Evolutionary conservation across 2,797 vertebrate genomes (phyloP).

Genomic region (Centropyge bicolor): DNA sequence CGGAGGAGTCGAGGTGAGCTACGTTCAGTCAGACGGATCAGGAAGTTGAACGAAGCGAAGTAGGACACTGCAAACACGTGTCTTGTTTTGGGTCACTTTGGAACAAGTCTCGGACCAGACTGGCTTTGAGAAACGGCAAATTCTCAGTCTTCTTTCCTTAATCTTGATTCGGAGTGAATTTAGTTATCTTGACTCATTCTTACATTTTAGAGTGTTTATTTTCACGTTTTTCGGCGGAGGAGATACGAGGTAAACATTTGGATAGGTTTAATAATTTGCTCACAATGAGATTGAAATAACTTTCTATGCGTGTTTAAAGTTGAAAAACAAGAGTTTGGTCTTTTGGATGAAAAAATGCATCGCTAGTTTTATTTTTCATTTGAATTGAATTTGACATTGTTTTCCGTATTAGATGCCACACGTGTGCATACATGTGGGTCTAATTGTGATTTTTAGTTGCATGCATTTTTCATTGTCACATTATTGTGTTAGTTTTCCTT

Average conservation of each 20-base stretch:
- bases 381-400: background rate
- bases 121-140: background rate
- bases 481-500: background rate
- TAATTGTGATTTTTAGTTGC: background rate
- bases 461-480: background rate
- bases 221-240: background rate
- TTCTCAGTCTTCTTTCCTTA: accelerated
- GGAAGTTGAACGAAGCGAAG: constrained; percentile 67
- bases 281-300: background rate
- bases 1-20: constrained; percentile 9
- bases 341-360: background rate
- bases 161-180: background rate
- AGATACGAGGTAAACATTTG: background rate
- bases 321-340: background rate
- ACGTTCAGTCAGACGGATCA: constrained; percentile 44
- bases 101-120: constrained; percentile 20
- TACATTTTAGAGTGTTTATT: background rate
- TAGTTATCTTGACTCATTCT: background rate
- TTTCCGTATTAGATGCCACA: background rate
- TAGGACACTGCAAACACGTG: constrained; percentile 86
- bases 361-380: background rate
- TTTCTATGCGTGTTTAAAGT: background rate
- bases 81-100: constrained; percentile 83
- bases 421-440: constrained; percentile 21
- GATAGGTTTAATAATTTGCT: background rate